phyloP scores from a whole-genome alignment of 2,888 invertebrate genomes.

The Thyatira batis region DNA sequence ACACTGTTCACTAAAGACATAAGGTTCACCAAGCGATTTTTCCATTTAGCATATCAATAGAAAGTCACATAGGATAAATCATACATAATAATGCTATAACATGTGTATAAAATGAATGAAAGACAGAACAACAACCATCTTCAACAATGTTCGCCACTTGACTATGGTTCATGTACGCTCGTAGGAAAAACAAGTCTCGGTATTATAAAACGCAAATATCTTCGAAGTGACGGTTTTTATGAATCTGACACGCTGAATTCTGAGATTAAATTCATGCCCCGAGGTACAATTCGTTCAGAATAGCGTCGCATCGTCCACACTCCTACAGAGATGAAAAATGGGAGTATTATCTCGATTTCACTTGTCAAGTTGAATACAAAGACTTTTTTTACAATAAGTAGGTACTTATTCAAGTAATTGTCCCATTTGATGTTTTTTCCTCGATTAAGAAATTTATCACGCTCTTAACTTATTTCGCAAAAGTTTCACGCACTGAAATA shows the following conservation, averaged over 20 bases:
- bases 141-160: no score
- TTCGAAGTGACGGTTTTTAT: conserved; percentile 66
- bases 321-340: conserved; percentile 71
- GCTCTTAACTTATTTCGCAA: background rate
- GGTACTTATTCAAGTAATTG: background rate
- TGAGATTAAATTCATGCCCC: conserved; percentile 80
- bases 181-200: conserved; percentile 42
- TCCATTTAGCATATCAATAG: no score
- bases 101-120: no score
- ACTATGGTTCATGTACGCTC: conserved; percentile 21
- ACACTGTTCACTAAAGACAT: no score
- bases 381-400: conserved; percentile 9
- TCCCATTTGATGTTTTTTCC: background rate
- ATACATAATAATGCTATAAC: no score
- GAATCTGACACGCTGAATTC: conserved; percentile 71
- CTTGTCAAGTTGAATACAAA: conserved; percentile 57
- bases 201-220: conserved; percentile 49
- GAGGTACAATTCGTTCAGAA: conserved; percentile 73
- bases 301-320: conserved; percentile 69
- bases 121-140: background rate
- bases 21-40: no score
- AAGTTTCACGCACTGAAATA: conserved; percentile 6
- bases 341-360: conserved; percentile 71
- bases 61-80: no score
- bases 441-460: background rate